phyloP scores from a whole-genome alignment of 1,140 invertebrate species.

The Latrodectus geometricus region DNA sequence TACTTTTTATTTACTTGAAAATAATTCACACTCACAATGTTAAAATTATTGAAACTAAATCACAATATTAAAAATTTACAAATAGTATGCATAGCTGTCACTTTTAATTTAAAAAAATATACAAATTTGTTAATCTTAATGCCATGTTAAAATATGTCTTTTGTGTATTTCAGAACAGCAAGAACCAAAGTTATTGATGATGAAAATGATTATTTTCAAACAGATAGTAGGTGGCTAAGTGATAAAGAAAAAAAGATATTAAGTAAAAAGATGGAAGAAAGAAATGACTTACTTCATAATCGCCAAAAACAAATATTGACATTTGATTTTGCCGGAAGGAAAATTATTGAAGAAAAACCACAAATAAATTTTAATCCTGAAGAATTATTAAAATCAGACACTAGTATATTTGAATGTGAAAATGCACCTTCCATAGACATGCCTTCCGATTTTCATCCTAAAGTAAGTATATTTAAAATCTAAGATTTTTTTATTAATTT shows the following conservation, averaged over 20 bases:
- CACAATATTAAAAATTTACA: no score
- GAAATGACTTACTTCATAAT: slow-evolving; percentile 79
- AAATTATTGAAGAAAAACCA: slow-evolving; percentile 57
- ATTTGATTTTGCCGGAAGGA: slow-evolving; percentile 84
- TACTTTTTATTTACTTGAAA: no score
- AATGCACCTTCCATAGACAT: slow-evolving; percentile 1
- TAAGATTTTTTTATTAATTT: not conserved
- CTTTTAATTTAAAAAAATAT: no score
- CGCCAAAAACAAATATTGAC: slow-evolving; percentile 76
- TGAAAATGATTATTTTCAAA: slow-evolving; percentile 91
- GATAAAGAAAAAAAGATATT: slow-evolving; percentile 78
- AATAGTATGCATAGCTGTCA: no score
- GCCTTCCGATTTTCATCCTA: slow-evolving; percentile 13
- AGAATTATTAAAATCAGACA: slow-evolving; percentile 33
- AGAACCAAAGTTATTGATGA: slow-evolving; percentile 94
- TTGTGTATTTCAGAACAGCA: slow-evolving; percentile 75
- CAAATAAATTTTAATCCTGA: slow-evolving; percentile 41
- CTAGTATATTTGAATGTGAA: slow-evolving; percentile 53
- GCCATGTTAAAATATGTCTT: no score
- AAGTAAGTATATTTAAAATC: slow-evolving; percentile 42
- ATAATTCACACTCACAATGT: no score
- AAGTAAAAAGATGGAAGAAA: slow-evolving; percentile 79
- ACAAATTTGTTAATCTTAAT: no score
- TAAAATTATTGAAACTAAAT: no score
- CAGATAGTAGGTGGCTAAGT: slow-evolving; percentile 84